Conservation (phyloP, 1,140 invertebrate genomes). For the Drosophila ercepeae region DNA sequence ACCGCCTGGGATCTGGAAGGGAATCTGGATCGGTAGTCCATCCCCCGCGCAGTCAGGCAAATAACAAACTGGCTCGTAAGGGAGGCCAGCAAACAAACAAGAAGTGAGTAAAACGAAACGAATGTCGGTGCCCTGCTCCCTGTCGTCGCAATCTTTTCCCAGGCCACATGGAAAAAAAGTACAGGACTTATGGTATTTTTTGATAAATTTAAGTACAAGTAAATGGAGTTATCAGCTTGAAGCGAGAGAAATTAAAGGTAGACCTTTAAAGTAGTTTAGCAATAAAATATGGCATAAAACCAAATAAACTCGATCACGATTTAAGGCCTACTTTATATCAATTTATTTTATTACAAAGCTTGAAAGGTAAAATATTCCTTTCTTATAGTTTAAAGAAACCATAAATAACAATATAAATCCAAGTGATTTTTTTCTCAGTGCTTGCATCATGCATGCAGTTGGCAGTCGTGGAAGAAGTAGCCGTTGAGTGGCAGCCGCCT, state of each 20-base stretch:
- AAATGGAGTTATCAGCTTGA: too few species aligned
- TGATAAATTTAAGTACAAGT: too few species aligned
- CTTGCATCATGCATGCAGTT: conserved; percentile 64
- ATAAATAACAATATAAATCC: not conserved
- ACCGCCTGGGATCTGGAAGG: conserved; percentile 3
- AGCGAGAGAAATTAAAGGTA: too few species aligned
- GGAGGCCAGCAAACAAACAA: conserved; percentile 50
- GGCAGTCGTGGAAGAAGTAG: conserved; percentile 29
- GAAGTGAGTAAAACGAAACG: conserved; percentile 29
- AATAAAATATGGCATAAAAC: not conserved
- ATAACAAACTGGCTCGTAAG: conserved; percentile 38
- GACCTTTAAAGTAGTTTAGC: not conserved
- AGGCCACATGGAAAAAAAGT: conserved; percentile 14
- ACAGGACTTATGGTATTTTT: not conserved
- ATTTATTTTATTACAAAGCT: too few species aligned
- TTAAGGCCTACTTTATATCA: too few species aligned
- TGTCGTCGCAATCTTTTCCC: conserved; percentile 31
- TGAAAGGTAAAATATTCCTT: too few species aligned
- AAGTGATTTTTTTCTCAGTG: conserved; percentile 13
- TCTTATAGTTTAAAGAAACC: too few species aligned
- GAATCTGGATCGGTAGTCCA: conserved; percentile 10
- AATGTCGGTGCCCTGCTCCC: conserved; percentile 39
- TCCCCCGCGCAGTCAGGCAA: conserved; percentile 26
- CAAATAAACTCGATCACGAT: too few species aligned
- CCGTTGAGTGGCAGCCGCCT: conserved; percentile 55